These are phyloP conservation scores for Suricata suricatta DNA, from an alignment of 2,113 vertebrate species.

Conservation along the genomic window DNA sequence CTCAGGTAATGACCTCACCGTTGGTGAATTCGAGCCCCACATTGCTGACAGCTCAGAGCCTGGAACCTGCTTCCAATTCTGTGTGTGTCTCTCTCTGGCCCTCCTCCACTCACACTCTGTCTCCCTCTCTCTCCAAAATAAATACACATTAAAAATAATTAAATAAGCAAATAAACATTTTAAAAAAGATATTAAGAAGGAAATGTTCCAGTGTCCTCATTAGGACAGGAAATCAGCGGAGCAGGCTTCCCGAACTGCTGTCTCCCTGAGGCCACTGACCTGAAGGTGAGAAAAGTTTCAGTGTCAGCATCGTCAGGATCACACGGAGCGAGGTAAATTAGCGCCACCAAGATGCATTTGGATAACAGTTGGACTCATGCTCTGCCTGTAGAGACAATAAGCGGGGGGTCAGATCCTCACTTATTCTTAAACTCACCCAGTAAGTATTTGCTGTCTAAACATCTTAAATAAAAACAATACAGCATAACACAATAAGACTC, in stretches of 20 bases:
- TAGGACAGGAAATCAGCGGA: background rate
- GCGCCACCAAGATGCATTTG: background rate
- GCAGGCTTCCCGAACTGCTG: background rate
- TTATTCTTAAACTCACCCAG: background rate
- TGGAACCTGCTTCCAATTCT: too few relatives aligned
- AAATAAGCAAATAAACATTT: too few relatives aligned
- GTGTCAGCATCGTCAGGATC: background rate
- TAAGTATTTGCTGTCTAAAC: background rate
- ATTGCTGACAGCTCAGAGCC: too few relatives aligned
- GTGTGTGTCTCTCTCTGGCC: too few relatives aligned
- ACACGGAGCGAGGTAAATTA: background rate
- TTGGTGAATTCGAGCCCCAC: too few relatives aligned
- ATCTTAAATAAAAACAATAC: background rate
- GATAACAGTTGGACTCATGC: accelerated
- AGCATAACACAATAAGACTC: background rate
- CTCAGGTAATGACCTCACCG: too few relatives aligned
- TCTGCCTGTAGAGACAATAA: background rate
- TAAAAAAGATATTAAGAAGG: too few relatives aligned
- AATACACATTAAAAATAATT: too few relatives aligned
- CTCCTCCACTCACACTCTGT: too few relatives aligned
- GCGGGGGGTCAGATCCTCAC: background rate
- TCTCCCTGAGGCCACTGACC: background rate
- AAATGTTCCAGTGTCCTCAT: background rate
- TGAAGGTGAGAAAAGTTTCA: background rate
- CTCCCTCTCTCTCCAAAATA: too few relatives aligned